A percentile compares a stretch with the other conserved stretches of the same genome.
Conservation (phyloP, 2,797 vertebrate species). For the Steatocranus sp. region DNA sequence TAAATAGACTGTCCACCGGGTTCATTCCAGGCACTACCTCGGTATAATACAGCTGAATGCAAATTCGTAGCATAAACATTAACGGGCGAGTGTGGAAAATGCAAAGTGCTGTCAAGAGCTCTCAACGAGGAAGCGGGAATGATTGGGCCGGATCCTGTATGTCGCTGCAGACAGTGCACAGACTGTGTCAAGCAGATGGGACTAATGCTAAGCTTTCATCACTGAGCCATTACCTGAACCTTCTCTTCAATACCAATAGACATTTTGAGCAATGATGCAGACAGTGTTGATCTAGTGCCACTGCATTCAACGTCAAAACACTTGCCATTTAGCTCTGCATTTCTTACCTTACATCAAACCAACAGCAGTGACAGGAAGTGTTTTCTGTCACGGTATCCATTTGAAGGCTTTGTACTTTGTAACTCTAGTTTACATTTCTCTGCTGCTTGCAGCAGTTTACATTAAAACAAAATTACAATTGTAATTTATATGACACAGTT, state of each 20-base stretch:
- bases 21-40: background rate
- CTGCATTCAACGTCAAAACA: background rate
- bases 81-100: conserved; percentile 12
- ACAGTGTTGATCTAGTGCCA: background rate
- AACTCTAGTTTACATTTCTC: background rate
- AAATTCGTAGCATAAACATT: conserved; percentile 29
- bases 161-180: background rate
- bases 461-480: background rate
- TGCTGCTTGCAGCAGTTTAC: conserved; percentile 21
- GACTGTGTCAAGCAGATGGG: background rate
- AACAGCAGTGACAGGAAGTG: background rate
- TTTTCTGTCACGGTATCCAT: background rate
- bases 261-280: background rate
- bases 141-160: background rate
- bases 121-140: background rate
- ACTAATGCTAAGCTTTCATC: background rate
- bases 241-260: background rate
- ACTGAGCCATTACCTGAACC: background rate
- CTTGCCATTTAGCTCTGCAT: background rate
- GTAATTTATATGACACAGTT: background rate
- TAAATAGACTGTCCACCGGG: background rate
- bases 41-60: conserved; percentile 24
- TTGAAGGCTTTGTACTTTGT: background rate
- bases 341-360: background rate
- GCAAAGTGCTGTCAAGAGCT: background rate